phyloP scores from a whole-genome alignment of 2,888 invertebrate genomes.

The Drosophila paramelanica region DNA sequence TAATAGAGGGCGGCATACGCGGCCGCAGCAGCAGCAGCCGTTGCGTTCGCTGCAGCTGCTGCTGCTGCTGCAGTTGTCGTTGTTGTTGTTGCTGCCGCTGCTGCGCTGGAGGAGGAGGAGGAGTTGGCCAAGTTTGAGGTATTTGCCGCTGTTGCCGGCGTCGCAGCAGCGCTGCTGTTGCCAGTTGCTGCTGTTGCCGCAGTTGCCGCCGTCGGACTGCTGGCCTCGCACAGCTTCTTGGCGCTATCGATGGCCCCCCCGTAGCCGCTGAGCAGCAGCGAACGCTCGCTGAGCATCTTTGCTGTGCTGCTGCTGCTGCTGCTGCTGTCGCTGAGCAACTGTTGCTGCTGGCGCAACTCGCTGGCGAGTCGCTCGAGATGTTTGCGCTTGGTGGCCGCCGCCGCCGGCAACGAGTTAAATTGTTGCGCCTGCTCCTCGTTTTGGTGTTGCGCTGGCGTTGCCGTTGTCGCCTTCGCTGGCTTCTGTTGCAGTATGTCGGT shows the following conservation, averaged over 20 bases:
- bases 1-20: conserved; percentile 81
- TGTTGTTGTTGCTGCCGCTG: conserved; percentile 53
- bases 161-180: conserved; percentile 39
- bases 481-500: conserved; percentile 79
- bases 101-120: conserved; percentile 1
- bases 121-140: conserved; percentile 37
- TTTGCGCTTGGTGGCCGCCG: conserved; percentile 71
- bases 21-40: conserved; percentile 68
- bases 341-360: conserved; percentile 59
- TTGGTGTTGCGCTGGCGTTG: conserved; percentile 63
- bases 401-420: conserved; percentile 60
- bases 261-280: conserved; percentile 83
- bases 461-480: conserved; percentile 77
- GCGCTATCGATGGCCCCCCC: conserved; percentile 80
- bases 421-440: conserved; percentile 60
- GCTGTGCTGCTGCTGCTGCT: conserved; percentile 52
- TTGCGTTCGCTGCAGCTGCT: conserved; percentile 36
- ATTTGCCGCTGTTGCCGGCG: conserved; percentile 36
- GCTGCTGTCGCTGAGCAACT: conserved; percentile 41
- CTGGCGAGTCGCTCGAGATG: conserved; percentile 67
- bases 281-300: conserved; percentile 85
- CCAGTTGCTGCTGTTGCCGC: conserved; percentile 35
- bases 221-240: conserved; percentile 82
- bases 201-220: conserved; percentile 40
- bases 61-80: conserved; percentile 42